Evolutionary conservation across 2,888 invertebrate species (phyloP), one percentile per base, ranked within the genome.

Genomic region (Drosophila ezoana): DNA sequence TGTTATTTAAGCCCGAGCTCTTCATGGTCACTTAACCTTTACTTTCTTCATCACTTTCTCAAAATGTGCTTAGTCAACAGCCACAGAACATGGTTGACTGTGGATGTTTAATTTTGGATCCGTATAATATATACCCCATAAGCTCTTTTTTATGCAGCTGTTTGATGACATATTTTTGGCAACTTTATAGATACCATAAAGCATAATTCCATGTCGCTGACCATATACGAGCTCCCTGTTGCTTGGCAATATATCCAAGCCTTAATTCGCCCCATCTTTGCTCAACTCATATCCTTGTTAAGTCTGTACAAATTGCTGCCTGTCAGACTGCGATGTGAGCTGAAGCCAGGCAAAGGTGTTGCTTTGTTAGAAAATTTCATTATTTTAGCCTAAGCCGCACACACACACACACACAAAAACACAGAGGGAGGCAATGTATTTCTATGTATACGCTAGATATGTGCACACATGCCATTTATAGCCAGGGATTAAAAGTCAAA

Each of bases 401-500:
- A 44, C 51, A 32, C 51, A 47, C 14, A 49, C n/a, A 49, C 28
- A 44, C 48, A 48, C 10, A 57, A 35, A 16, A 1, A 16, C 20
- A 40, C 13, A 6, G 48, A 28, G 8, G 9, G 18, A 37, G 45
- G 16, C 13, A 35, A 37, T 37, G 59, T 81, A 81, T 81, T 74
- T 28, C 13, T 20, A 37, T 37, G 59, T 75, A 81, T 84, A 78
- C 68, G 82, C 37, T 54, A 64, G 76, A 72, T 79, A 69, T 81
- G 72, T 73, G 78, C 85, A 80, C 83, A 85, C 82, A 81, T 84
- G 83, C 89, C 89, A 83, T 84, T 86, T 83, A 88, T 88, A 88
- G 83, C 89, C 87, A 88, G 89, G 83, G 83, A 84, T 84, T 84
- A 84, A 86, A 83, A 84, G 88, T 84, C 83, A 84, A 84, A 84